Base-by-base conservation (phyloP, 2,113 vertebrate genomes). In the Thunnus maccoyii region DNA sequence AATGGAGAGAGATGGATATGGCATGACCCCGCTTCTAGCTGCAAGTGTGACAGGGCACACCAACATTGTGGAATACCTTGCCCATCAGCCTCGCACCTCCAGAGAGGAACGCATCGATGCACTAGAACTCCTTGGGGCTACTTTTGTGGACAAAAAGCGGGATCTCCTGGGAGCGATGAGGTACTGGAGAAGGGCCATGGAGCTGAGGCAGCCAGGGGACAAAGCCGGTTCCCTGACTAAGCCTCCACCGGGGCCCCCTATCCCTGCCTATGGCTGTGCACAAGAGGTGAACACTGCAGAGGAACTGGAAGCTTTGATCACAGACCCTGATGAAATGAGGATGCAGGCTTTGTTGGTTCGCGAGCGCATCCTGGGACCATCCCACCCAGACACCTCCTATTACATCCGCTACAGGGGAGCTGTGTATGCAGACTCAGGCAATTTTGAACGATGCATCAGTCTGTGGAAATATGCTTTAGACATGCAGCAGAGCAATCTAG, bases 371-470 rank as follows among this genome's bases (percentile, higher is more conserved):
- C 90, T 99, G n/a, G 98, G 97, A 0, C 98, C 98, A 0, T 96
- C 98, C 0, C 97, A 99, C 84, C 98, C 98, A 0, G 98, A 99
- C 93, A 99, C 98, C 0, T 99, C 98, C 11, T 99, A 98, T 30
- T 99, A 99, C 86, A 99, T 99, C 92, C 97, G 98, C 0, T 99
- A 99, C 91, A 87, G 97, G 10, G 97, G 98, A 0, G 98, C 98
- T 0, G 98, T 99, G 11, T 99, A 99, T 0, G 98, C 98, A 0
- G 98, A 99, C 93, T 97, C 98, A 0, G 97, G 98, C 74, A 96
- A 99, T 81, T 99, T 99, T 0, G 96, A 97, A 76, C 96, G 98
- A 87, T 99, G 98, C 92, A 97, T 99, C 64, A 96, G 96, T 89
- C 83, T 99, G 51, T 99, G 98, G 98, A 98, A 98, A 56, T 99